These are phyloP conservation scores for Gobio occitaniae DNA, from an alignment of 2,797 vertebrate species.

Conservation along the genomic window DNA sequence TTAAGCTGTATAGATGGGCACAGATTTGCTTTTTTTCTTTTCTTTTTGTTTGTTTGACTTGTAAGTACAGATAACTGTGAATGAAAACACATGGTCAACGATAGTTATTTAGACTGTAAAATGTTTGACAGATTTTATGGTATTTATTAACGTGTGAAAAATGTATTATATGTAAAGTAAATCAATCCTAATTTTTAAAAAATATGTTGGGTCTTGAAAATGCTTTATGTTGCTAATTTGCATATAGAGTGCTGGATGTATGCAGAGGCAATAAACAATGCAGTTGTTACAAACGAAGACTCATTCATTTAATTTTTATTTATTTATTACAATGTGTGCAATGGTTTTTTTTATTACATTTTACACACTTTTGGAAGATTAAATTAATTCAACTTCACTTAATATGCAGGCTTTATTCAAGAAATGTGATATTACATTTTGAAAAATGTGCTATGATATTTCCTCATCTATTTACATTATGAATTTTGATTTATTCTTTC, in stretches of 20 bases:
- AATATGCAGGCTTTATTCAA: neutral
- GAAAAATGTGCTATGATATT: neutral
- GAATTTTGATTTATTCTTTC: neutral
- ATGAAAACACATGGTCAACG: constrained; percentile 70
- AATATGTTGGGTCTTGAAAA: constrained; percentile 75
- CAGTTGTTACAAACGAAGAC: constrained; percentile 69
- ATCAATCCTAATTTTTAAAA: constrained; percentile 83
- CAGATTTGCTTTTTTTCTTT: constrained; percentile 66
- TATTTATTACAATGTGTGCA: neutral
- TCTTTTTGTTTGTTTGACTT: constrained; percentile 35
- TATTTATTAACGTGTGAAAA: constrained; percentile 87
- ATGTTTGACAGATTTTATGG: constrained; percentile 81
- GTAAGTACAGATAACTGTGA: constrained; percentile 75
- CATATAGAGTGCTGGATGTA: constrained; percentile 79
- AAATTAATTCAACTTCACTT: neutral
- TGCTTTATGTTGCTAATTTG: constrained; percentile 80
- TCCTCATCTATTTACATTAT: neutral
- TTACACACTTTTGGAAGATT: constrained; percentile 2
- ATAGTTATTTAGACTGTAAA: constrained; percentile 75
- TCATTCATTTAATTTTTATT: neutral
- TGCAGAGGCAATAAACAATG: constrained; percentile 69
- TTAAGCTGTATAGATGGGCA: constrained; percentile 66
- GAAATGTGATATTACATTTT: neutral
- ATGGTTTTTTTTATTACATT: neutral
- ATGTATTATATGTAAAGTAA: constrained; percentile 86